A percentile compares a stretch with the other conserved stretches of the same genome.
Conservation (phyloP, 2,888 invertebrate species). For the Erynnis tages region DNA sequence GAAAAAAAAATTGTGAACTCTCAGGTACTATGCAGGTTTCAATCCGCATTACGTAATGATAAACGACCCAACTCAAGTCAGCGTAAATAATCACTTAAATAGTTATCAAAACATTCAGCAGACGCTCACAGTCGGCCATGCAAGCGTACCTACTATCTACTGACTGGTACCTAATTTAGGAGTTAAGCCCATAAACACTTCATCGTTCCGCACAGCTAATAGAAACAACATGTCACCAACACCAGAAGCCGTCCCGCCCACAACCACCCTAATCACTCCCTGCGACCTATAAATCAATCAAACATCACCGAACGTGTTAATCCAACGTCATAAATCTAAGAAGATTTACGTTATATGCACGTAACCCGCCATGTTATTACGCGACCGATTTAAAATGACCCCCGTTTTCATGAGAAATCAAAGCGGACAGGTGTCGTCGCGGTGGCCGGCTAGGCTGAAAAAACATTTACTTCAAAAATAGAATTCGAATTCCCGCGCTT, state of each 20-base stretch:
- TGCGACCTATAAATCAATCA: slow-evolving; percentile 73
- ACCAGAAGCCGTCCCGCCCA: slow-evolving; percentile 54
- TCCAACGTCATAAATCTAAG: slow-evolving; percentile 64
- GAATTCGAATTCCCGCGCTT: slow-evolving; percentile 79
- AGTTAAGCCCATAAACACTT: slow-evolving; percentile 21
- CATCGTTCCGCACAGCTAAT: slow-evolving; percentile 15
- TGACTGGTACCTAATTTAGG: slow-evolving; percentile 6
- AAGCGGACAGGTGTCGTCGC: slow-evolving; percentile 58
- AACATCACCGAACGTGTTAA: slow-evolving; percentile 65
- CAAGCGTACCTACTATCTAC: neutral
- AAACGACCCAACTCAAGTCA: too few relatives aligned
- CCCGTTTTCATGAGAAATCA: slow-evolving; percentile 29
- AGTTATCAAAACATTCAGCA: neutral
- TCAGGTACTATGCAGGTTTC: too few relatives aligned
- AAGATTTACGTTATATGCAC: slow-evolving; percentile 67
- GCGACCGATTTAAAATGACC: slow-evolving; percentile 49
- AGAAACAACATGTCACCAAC: slow-evolving; percentile 32
- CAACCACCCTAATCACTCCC: slow-evolving; percentile 64
- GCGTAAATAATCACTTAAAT: neutral
- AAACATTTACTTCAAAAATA: slow-evolving; percentile 79
- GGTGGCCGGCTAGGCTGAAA: slow-evolving; percentile 62
- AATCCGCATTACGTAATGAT: too few relatives aligned
- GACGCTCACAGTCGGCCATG: neutral
- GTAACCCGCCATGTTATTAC: slow-evolving; percentile 53
- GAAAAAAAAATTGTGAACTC: too few relatives aligned